phyloP scores from a whole-genome alignment of 2,797 vertebrate species.

The Simalia tracyae region DNA sequence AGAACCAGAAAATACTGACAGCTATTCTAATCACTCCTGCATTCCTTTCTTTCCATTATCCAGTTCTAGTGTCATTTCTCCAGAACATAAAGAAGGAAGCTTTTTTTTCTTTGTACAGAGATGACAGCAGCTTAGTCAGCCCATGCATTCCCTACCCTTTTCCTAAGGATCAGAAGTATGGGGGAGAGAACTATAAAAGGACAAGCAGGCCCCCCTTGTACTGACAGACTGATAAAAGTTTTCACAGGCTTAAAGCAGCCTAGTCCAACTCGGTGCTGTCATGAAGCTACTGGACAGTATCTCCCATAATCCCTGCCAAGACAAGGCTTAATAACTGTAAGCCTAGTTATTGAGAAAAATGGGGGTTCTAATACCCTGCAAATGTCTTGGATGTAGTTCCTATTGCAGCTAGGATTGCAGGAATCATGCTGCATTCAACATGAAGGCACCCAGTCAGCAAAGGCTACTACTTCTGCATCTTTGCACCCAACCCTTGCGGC shows the following conservation, averaged over 20 bases:
- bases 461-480: background rate
- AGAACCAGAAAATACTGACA: conserved; percentile 56
- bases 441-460: background rate
- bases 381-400: background rate
- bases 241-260: background rate
- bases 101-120: background rate
- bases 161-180: background rate
- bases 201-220: background rate
- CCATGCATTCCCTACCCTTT: background rate
- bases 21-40: conserved; percentile 8
- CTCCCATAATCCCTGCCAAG: background rate
- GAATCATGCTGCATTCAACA: background rate
- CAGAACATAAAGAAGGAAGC: conserved; percentile 9
- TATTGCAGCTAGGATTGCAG: background rate
- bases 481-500: too few species aligned
- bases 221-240: background rate
- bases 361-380: background rate
- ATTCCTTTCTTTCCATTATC: background rate
- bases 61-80: conserved; percentile 23
- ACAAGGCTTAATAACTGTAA: too few species aligned
- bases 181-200: background rate
- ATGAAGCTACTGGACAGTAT: background rate
- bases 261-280: background rate
- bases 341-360: background rate
- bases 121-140: conserved; percentile 11